Percentiles rank a stretch among this genome's conserved stretches.
These are phyloP conservation scores for Tethya wilhelma DNA, from an alignment of 37 sponge, comb jelly and placozoan species.

Conservation along the genomic window DNA sequence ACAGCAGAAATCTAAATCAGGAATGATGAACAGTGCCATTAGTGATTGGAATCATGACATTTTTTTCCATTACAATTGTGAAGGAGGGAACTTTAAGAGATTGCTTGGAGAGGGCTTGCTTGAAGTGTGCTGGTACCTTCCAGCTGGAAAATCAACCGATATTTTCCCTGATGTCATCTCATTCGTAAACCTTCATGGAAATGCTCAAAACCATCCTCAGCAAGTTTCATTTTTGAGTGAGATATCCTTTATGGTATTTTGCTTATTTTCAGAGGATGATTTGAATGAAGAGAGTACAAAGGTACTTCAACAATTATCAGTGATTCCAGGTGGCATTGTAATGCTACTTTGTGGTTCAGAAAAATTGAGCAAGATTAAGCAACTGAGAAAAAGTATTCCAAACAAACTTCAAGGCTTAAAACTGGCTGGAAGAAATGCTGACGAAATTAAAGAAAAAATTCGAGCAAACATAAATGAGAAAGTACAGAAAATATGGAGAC, in stretches of 20 bases:
- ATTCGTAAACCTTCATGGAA: conserved; percentile 44
- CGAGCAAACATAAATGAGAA: neutral
- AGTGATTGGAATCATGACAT: conserved; percentile 8
- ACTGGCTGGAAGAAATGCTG: too few relatives aligned
- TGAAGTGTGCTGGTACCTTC: conserved; percentile 42
- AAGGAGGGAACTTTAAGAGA: conserved; percentile 7
- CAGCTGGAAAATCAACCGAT: neutral
- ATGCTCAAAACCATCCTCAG: conserved; percentile 4
- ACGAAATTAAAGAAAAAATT: neutral
- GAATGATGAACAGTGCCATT: conserved; percentile 23
- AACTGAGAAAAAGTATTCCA: neutral
- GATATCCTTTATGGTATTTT: conserved; percentile 11
- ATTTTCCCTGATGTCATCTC: conserved; percentile 13
- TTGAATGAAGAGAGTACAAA: neutral
- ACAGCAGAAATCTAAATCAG: conserved; percentile 37
- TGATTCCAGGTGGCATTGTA: conserved; percentile 7
- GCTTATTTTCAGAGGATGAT: conserved; percentile 9
- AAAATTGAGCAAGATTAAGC: neutral
- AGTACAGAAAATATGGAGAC: neutral
- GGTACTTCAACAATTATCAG: neutral
- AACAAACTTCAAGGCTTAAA: neutral
- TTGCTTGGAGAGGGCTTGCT: conserved; percentile 20
- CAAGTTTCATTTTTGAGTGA: conserved; percentile 30
- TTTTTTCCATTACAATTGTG: conserved; percentile 43
- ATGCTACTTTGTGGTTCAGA: neutral